Conservation (phyloP, 2,113 vertebrate species). For the Indri indri region DNA sequence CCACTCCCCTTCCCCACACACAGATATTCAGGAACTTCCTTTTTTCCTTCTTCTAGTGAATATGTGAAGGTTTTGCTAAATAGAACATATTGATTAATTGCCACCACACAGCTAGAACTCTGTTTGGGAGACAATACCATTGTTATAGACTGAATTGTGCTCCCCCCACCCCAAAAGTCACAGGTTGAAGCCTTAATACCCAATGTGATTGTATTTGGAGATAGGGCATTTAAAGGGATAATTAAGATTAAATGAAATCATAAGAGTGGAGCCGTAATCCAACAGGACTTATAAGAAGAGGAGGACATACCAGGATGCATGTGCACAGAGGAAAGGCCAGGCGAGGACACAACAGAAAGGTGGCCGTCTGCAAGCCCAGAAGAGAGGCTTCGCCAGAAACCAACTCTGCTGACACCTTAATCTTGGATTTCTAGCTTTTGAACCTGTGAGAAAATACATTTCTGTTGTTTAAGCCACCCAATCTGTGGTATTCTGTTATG, state of each 20-base stretch:
- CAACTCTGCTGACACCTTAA: not conserved
- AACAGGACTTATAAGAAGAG: not conserved
- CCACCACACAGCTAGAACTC: not conserved
- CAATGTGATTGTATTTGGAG: not conserved
- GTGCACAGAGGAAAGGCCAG: not conserved
- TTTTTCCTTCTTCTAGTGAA: not conserved
- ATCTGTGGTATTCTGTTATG: not conserved
- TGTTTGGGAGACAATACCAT: not conserved
- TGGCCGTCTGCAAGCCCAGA: not conserved
- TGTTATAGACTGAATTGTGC: not conserved
- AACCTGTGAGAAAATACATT: not conserved
- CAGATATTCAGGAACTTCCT: not conserved
- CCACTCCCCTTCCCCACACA: not conserved
- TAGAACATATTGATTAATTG: not conserved
- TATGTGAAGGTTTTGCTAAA: not conserved
- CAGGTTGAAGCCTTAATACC: not conserved
- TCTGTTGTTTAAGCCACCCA: not conserved
- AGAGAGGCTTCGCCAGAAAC: not conserved
- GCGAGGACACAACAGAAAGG: not conserved
- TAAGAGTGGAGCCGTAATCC: not conserved
- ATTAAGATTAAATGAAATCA: not conserved
- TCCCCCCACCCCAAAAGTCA: not conserved
- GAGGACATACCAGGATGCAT: not conserved
- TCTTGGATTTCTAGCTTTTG: not conserved
- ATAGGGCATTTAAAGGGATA: not conserved